Base-by-base conservation (phyloP, 2,888 invertebrate species). In the Apotomis turbidana region DNA sequence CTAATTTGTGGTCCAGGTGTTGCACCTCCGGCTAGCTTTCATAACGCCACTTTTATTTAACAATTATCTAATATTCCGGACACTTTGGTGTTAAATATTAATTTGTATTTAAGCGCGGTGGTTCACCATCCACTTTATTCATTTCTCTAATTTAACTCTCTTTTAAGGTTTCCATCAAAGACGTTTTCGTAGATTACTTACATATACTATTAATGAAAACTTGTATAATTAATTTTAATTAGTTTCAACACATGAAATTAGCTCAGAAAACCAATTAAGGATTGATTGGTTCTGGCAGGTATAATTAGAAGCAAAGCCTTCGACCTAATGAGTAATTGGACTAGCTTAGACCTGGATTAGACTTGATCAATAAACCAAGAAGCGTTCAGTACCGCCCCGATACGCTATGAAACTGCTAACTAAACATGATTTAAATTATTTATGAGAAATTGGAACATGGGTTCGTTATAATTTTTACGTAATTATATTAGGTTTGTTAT, bases 1-100 rank as follows among this genome's bases (percentile, higher is more conserved):
- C 57, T 41, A 57, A 62, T 67, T 57, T 62, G 67, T 44, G 71
- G 61, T 62, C 51, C 61, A n/a, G 44, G 57, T 58, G 66, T 66
- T 60, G 60, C 66, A 55, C 66, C 15, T 61, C n/a, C 38, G 38
- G 27, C 13, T 57, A 13, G 13, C 68, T 36, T 51, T 41, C 41
- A 49, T 15, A 44, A 44, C 44, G 49, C 46, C 46, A 38, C 49
- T 67, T 41, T 60, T 49, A 62, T 67, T 61, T 38, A 61, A 66
- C 41, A 51, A 38, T 46, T 27, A 52, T 70, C 46, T 64, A 59
- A 44, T 54, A 71, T 66, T 71, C 55, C 46, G 8, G 38, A 38
- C n/a, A 15, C 13, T 36, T 54, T 62, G 38, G 9, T 44, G 52
- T 59, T 27, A 27, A 27, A 27, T 9, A 52, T 68, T 27, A 27